Conservation (phyloP, 2,113 vertebrate species). For the Poicephalus meyeri region DNA sequence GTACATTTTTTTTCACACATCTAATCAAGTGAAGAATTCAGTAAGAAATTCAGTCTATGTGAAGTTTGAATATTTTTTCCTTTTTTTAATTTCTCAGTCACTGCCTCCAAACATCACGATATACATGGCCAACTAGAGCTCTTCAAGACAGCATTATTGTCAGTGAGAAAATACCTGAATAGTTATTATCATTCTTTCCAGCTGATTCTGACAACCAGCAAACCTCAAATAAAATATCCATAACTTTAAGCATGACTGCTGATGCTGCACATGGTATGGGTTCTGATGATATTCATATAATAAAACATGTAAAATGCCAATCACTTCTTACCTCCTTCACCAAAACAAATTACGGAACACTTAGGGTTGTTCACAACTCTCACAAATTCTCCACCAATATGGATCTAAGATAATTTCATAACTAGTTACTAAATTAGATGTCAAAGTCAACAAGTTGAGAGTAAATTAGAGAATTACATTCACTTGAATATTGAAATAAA, state of each 20-base stretch:
- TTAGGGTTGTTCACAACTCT: neutral
- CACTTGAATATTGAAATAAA: neutral
- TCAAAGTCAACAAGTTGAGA: neutral
- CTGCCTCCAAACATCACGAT: neutral
- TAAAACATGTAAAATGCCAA: neutral
- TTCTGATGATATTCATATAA: neutral
- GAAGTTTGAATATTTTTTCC: neutral
- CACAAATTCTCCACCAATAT: neutral
- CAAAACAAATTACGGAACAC: neutral
- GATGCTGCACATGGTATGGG: neutral
- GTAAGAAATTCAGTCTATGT: neutral
- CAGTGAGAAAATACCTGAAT: neutral
- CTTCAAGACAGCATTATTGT: neutral
- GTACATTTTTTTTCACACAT: neutral
- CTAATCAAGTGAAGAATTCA: neutral
- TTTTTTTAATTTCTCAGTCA: neutral
- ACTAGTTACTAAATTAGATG: neutral
- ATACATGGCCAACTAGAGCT: neutral
- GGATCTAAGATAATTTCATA: neutral
- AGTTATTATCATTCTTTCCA: neutral
- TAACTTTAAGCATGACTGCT: neutral
- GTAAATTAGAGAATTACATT: neutral
- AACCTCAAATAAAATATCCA: neutral
- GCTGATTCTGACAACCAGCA: neutral
- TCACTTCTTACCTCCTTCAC: neutral